phyloP scores from a whole-genome alignment of 2,113 vertebrate species.

The Empidonax alnorum region DNA sequence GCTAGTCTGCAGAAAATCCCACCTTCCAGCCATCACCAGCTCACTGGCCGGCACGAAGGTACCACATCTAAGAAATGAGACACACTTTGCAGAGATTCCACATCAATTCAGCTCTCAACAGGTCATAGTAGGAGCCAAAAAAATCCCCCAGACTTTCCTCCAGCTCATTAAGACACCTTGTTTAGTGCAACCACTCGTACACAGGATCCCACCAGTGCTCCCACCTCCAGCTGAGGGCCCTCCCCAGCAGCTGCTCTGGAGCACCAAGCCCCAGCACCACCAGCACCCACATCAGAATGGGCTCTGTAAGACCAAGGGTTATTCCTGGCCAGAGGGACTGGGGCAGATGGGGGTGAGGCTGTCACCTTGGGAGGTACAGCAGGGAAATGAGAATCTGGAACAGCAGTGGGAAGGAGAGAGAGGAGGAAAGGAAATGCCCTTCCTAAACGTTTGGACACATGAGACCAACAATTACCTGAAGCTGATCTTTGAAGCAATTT shows the following conservation, averaged over 20 bases:
- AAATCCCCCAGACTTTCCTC: background rate
- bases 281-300: rapidly evolving
- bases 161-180: background rate
- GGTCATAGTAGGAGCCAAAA: background rate
- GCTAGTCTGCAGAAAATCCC: background rate
- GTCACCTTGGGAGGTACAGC: background rate
- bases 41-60: background rate
- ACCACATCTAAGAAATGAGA: background rate
- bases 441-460: background rate
- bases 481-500: background rate
- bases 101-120: background rate
- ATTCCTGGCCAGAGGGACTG: background rate
- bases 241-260: background rate
- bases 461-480: rapidly evolving
- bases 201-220: background rate
- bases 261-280: background rate
- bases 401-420: background rate
- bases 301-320: background rate
- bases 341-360: background rate
- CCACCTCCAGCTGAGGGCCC: background rate
- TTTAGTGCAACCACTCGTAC: background rate
- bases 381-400: too few relatives aligned
- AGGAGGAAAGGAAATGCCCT: background rate
- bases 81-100: background rate
- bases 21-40: background rate